Evolutionary conservation across 2,888 invertebrate genomes (phyloP), one percentile per base, ranked within the genome.

Genomic region (Thecocarcelia acutangulata): DNA sequence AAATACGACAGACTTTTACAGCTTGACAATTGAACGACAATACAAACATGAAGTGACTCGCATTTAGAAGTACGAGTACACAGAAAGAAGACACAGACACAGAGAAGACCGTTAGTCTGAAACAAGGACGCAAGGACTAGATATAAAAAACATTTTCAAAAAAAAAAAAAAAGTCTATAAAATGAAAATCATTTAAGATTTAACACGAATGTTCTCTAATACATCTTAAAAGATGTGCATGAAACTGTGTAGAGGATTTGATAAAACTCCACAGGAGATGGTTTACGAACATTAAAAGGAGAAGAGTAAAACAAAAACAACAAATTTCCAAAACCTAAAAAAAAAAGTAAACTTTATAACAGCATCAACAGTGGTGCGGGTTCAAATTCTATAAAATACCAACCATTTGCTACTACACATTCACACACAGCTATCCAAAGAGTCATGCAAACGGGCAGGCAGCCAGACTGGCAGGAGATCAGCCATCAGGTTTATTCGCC

Each of bases 261-360:
- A 61, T 77, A 70, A 73, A 84, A 79, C 81, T 80, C 84, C 83
- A 73, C 84, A 83, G 84, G 84, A 84, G 84, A 82, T 83, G 84
- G 84, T 75, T 84, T 82, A 75, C 58, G 46, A 63, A 66, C 42
- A 52, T 42, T 21, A 61, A 40, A 21, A 58, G 33, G 33, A 33
- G 33, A 9, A 8, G 33, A 8, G 33, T 1, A 8, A 9, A 33
- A 8, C 33, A 58, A n/a, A 33, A 56, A 56, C 33, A 42, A 46
- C 66, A 72, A 64, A 68, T 59, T 76, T 19, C 52, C 54, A 64
- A 59, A 66, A 68, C 50, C 17, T n/a, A 28, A 44, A 13, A 61
- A 64, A 61, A 76, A 46, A 52, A 17, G 21, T 17, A n/a, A 76
- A 69, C 40, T 61, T 69, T 69, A 52, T 40, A 46, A 46, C 69